Conservation (phyloP, 2,888 invertebrate species). For the Aphrophora alni region DNA sequence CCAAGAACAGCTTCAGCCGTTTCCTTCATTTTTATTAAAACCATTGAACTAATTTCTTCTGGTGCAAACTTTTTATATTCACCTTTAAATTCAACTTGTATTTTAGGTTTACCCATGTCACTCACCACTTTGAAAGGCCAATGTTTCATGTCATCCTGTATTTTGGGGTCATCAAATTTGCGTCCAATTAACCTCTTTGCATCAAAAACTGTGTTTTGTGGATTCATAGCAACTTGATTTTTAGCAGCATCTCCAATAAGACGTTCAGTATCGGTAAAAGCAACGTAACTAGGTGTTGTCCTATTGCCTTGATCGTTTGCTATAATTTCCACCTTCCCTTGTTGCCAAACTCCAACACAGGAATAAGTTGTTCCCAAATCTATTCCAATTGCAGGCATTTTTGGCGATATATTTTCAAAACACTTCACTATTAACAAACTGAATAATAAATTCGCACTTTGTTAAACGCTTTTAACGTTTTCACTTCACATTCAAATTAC, state of each 20-base stretch:
- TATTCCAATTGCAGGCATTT: constrained; percentile 75
- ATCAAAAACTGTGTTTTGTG: constrained; percentile 70
- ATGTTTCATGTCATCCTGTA: constrained; percentile 79
- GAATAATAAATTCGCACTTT: neutral
- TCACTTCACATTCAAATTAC: neutral
- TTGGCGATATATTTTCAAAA: constrained; percentile 45
- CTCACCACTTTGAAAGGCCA: constrained; percentile 82
- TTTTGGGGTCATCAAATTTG: constrained; percentile 71
- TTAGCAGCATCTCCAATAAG: constrained; percentile 57
- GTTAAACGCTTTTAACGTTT: neutral
- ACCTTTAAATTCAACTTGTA: constrained; percentile 70
- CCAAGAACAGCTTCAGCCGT: constrained; percentile 70
- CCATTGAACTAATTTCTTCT: constrained; percentile 75
- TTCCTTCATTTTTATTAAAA: constrained; percentile 61
- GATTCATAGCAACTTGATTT: constrained; percentile 75
- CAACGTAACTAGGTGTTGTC: constrained; percentile 80
- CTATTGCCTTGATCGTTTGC: constrained; percentile 84
- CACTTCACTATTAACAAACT: neutral
- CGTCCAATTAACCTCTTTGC: constrained; percentile 76
- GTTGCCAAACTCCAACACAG: constrained; percentile 81
- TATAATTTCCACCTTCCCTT: constrained; percentile 83
- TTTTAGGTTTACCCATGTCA: constrained; percentile 70
- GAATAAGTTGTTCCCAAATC: constrained; percentile 89
- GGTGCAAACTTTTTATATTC: constrained; percentile 69
- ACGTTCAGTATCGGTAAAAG: constrained; percentile 61